Base-by-base conservation (phyloP, 2,888 invertebrate species). In the Cerceris ruficornis region DNA sequence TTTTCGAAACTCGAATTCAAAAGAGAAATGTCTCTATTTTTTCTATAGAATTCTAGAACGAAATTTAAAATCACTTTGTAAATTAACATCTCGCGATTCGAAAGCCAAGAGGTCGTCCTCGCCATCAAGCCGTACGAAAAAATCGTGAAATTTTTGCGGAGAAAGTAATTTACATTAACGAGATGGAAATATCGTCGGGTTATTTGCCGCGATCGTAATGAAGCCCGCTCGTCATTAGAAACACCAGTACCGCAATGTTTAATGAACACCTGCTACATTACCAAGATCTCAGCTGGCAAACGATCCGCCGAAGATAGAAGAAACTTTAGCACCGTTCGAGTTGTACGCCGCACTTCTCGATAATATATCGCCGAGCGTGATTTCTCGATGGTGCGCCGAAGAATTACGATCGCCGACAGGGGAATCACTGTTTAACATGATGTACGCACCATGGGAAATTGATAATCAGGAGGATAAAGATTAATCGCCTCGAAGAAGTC, bases 401-500 rank as follows among this genome's bases (percentile, higher is more conserved):
- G 42, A 59, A 57, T 64, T 57, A 64, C 62, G 39, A 46, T 64
- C 57, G 49, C 41, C 17, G 9, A 8, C n/a, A 1, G 9, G 28
- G 41, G 64, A 70, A 64, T 42, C 55, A 11, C 15, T 42, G 41
- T 57, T 62, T 70, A 57, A 64, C 62, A 62, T 49, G 69, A 69
- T 55, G 67, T 54, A 55, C 57, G 54, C 55, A 9, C 14, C 54
- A 7, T 55, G 15, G 46, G 43, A 43, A 61, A 55, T 59, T 43
- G 70, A 70, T 77, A 70, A 67, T 50, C 67, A 28, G 50, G 41
- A 50, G 15, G 43, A 46, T 70, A 70, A 49, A 64, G 42, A 54
- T 54, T 43, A 43, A 62, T 58, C 61, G 15, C 60, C 49, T 57
- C 15, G 57, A 57, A 57, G 70, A 64, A 70, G 70, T 57, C 57